Percentiles rank a stretch among this genome's conserved stretches.
Conservation (phyloP, 1,140 invertebrate genomes). For the Acromyrmex heyeri region DNA sequence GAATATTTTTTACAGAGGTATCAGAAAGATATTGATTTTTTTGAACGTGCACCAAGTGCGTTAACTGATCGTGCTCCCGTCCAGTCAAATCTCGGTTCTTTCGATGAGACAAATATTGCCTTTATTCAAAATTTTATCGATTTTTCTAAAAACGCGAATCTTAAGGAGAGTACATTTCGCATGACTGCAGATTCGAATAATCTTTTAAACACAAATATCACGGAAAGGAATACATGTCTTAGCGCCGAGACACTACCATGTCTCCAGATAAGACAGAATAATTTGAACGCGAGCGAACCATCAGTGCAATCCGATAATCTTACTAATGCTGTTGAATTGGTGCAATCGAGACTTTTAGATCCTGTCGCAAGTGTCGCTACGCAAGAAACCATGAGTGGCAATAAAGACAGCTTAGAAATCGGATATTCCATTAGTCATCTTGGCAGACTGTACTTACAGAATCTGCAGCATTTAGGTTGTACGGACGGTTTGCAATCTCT, state of each 20-base stretch:
- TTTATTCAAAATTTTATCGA: neutral
- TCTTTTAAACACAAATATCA: neutral
- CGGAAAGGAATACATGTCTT: neutral
- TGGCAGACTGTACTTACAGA: conserved; percentile 75
- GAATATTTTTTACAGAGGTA: conserved; percentile 78
- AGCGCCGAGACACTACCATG: no score
- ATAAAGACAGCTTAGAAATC: conserved; percentile 81
- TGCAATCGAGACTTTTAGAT: conserved; percentile 18
- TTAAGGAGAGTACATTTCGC: conserved; percentile 50
- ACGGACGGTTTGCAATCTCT: conserved; percentile 46
- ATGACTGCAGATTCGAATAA: neutral
- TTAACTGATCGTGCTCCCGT: conserved; percentile 16
- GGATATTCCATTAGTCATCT: conserved; percentile 82
- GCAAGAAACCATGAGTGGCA: conserved; percentile 73
- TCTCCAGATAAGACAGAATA: neutral
- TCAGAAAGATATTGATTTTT: conserved; percentile 74
- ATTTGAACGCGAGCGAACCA: neutral
- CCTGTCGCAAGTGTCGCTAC: conserved; percentile 64
- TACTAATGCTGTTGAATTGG: neutral
- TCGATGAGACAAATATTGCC: neutral
- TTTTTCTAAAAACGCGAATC: neutral
- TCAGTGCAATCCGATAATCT: conserved; percentile 42
- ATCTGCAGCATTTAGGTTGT: conserved; percentile 67
- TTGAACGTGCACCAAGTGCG: conserved; percentile 58
- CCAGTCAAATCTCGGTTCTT: conserved; percentile 28